Conservation (phyloP, 2,888 invertebrate species). For the Atrina japonica region DNA sequence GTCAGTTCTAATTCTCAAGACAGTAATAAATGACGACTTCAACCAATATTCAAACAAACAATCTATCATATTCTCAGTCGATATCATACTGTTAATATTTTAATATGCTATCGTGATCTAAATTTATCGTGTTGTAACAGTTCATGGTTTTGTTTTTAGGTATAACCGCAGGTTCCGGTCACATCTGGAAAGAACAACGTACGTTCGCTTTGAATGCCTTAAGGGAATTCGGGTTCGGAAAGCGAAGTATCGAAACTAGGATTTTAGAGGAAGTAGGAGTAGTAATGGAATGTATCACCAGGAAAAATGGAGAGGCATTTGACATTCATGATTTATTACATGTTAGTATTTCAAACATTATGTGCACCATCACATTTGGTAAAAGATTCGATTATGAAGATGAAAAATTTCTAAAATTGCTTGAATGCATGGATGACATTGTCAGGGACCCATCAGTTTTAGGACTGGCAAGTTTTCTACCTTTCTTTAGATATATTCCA, state of each 20-base stretch:
- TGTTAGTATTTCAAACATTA: slow-evolving; percentile 58
- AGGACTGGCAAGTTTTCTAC: slow-evolving; percentile 8
- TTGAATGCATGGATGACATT: no score
- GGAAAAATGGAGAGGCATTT: slow-evolving; percentile 42
- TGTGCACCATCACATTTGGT: slow-evolving; percentile 60
- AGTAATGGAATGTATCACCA: slow-evolving; percentile 44
- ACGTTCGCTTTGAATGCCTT: slow-evolving; percentile 52
- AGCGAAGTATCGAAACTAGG: slow-evolving; percentile 50
- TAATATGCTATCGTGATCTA: no score
- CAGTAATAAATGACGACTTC: no score
- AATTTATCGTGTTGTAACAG: no score
- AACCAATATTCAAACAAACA: no score
- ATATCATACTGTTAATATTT: no score
- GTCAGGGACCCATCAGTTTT: no score
- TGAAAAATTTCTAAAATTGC: slow-evolving; percentile 49
- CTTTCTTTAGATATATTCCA: slow-evolving; percentile 20
- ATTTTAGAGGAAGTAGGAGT: slow-evolving; percentile 53
- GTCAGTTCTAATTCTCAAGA: no score
- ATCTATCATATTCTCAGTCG: no score
- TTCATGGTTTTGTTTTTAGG: slow-evolving; percentile 27
- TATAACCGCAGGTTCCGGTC: slow-evolving; percentile 50
- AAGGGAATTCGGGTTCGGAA: slow-evolving; percentile 58
- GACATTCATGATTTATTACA: slow-evolving; percentile 48
- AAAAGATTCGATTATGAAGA: slow-evolving; percentile 61
- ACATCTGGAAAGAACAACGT: slow-evolving; percentile 61